These are phyloP conservation scores for Brachionus sp. DNA, from an alignment of 1,140 invertebrate genomes.

Conservation along the genomic window DNA sequence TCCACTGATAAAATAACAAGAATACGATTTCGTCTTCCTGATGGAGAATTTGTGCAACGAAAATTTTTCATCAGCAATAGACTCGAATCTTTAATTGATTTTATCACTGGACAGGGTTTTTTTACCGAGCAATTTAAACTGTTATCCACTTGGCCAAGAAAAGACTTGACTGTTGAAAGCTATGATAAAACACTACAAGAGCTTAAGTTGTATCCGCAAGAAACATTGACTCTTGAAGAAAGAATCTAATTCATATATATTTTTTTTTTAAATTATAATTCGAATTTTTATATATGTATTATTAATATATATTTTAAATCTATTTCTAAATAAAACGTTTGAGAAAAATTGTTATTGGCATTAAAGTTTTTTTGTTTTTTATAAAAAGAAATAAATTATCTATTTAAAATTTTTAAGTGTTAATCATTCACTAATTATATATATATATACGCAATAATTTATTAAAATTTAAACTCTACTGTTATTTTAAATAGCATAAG, in stretches of 20 bases:
- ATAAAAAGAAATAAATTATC: too few relatives aligned
- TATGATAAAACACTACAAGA: conserved; percentile 70
- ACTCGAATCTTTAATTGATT: conserved; percentile 74
- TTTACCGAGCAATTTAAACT: conserved; percentile 82
- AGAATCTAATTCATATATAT: not conserved
- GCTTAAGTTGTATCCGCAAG: conserved; percentile 81
- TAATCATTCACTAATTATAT: too few relatives aligned
- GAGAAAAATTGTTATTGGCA: too few relatives aligned
- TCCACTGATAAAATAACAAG: conserved; percentile 62
- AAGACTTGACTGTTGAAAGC: conserved; percentile 65
- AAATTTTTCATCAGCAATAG: conserved; percentile 69
- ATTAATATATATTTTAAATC: too few relatives aligned
- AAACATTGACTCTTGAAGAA: conserved; percentile 84
- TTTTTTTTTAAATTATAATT: too few relatives aligned
- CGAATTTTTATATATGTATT: too few relatives aligned
- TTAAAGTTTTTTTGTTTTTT: too few relatives aligned
- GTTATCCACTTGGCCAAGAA: conserved; percentile 81
- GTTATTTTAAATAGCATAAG: too few relatives aligned
- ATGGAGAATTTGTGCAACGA: conserved; percentile 70
- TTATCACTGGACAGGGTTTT: conserved; percentile 78
- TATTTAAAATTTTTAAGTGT: too few relatives aligned
- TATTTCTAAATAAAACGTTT: too few relatives aligned
- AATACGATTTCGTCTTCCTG: conserved; percentile 73
- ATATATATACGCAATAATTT: too few relatives aligned
- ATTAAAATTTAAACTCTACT: too few relatives aligned